These are phyloP conservation scores for Ctena decussata DNA, from an alignment of 2,888 invertebrate genomes.

Conservation along the genomic window DNA sequence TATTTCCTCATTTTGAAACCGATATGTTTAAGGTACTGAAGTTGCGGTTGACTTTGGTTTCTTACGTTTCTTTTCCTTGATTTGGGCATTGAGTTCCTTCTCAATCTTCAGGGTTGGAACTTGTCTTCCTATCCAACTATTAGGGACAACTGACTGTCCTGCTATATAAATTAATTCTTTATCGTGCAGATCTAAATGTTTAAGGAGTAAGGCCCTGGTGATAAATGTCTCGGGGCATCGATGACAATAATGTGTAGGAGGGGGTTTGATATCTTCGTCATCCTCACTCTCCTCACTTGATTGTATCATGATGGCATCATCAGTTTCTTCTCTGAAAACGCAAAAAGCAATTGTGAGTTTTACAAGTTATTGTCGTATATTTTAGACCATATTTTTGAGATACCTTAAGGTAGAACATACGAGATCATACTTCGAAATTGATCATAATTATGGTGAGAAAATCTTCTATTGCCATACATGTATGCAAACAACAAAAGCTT, in stretches of 20 bases:
- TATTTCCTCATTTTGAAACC: neutral
- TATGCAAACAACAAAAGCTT: too few relatives aligned
- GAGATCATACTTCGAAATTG: too few relatives aligned
- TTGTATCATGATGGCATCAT: neutral
- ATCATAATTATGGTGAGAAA: too few relatives aligned
- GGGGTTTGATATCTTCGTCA: neutral
- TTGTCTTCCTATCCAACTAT: neutral
- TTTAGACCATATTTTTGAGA: too few relatives aligned
- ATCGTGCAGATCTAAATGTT: neutral
- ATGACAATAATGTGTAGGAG: neutral
- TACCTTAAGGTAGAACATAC: too few relatives aligned
- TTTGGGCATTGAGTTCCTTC: neutral
- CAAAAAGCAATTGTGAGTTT: too few relatives aligned
- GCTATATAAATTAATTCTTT: neutral
- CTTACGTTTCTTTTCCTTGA: neutral
- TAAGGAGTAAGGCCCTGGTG: neutral
- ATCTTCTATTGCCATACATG: too few relatives aligned
- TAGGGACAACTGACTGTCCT: neutral
- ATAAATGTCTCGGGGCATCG: neutral
- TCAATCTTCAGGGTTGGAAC: neutral
- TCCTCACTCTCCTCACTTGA: neutral
- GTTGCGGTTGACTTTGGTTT: neutral
- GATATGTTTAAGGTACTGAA: neutral
- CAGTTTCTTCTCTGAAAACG: neutral
- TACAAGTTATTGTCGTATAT: too few relatives aligned